Percentiles rank a stretch among this genome's conserved stretches.
These are phyloP conservation scores for Vespertilio murinus DNA, from an alignment of 2,797 vertebrate genomes.

Conservation along the genomic window DNA sequence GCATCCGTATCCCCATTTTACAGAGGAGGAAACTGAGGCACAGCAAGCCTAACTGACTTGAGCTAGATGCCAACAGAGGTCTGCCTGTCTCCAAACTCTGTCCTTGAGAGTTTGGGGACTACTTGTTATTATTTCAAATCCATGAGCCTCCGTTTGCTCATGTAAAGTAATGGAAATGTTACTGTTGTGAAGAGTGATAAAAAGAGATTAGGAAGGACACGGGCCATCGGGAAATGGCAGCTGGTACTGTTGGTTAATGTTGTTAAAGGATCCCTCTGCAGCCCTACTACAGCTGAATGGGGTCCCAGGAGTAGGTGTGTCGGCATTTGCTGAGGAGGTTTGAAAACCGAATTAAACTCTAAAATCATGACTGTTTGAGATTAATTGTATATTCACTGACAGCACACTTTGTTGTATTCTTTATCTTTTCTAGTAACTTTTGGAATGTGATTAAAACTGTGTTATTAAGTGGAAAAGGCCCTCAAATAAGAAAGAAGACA, in stretches of 20 bases:
- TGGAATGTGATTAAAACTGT: not conserved
- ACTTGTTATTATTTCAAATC: not conserved
- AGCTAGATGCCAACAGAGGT: not conserved
- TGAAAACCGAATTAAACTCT: not conserved
- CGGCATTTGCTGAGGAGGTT: not conserved
- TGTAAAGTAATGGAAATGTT: not conserved
- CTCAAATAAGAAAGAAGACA: not conserved
- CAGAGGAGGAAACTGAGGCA: not conserved
- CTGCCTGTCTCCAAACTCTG: not conserved
- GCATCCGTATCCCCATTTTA: not conserved
- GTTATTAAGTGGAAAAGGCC: not conserved
- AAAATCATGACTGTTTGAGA: not conserved
- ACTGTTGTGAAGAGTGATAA: not conserved
- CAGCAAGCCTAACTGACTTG: not conserved
- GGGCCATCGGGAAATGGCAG: not conserved
- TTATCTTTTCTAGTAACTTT: not conserved
- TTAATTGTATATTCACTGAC: not conserved
- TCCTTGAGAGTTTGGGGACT: not conserved
- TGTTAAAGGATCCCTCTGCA: not conserved
- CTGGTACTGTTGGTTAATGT: not conserved
- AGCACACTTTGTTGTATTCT: not conserved
- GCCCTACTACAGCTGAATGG: rapidly evolving
- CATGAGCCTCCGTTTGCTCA: not conserved
- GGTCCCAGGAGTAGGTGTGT: not conserved
- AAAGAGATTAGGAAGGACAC: not conserved